Conservation (phyloP, 2,113 vertebrate genomes). For the Erythrocebus patas region DNA sequence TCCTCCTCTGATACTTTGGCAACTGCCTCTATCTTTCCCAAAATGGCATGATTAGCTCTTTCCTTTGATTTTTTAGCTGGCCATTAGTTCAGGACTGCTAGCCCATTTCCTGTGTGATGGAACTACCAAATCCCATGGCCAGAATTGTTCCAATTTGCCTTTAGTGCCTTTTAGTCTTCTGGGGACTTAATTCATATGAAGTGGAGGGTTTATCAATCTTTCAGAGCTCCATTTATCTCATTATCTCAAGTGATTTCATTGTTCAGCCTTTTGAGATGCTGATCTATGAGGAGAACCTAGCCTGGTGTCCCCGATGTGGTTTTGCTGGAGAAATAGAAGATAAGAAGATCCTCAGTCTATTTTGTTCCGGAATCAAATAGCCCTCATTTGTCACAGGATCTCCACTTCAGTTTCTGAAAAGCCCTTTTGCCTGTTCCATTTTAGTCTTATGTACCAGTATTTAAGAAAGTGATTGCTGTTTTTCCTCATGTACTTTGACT, state of each 20-base stretch:
- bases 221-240: slow-evolving; percentile 73
- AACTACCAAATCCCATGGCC: slow-evolving; percentile 65
- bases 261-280: slow-evolving; percentile 76
- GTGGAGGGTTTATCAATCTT: slow-evolving; percentile 71
- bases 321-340: slow-evolving; percentile 57
- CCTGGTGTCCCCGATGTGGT: slow-evolving; percentile 22
- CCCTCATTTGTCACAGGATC: slow-evolving; percentile 35
- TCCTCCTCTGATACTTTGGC: slow-evolving; percentile 46
- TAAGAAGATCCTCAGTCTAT: not conserved
- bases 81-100: slow-evolving; percentile 67
- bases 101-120: slow-evolving; percentile 49
- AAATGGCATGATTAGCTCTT: slow-evolving; percentile 64
- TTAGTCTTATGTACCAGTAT: not conserved
- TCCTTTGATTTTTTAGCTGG: slow-evolving; percentile 72
- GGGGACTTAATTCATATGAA: slow-evolving; percentile 75
- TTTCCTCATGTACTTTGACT: slow-evolving; percentile 10
- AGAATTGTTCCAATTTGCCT: slow-evolving; percentile 47
- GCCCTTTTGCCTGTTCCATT: not conserved
- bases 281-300: slow-evolving; percentile 60
- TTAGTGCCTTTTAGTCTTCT: slow-evolving; percentile 72
- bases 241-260: slow-evolving; percentile 75
- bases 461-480: slow-evolving; percentile 27
- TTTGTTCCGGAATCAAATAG: slow-evolving; percentile 40
- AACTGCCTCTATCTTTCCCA: slow-evolving; percentile 57
- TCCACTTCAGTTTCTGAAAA: slow-evolving; percentile 34